phyloP scores from a whole-genome alignment of 2,888 invertebrate species.

The Drosophila vallismaia region DNA sequence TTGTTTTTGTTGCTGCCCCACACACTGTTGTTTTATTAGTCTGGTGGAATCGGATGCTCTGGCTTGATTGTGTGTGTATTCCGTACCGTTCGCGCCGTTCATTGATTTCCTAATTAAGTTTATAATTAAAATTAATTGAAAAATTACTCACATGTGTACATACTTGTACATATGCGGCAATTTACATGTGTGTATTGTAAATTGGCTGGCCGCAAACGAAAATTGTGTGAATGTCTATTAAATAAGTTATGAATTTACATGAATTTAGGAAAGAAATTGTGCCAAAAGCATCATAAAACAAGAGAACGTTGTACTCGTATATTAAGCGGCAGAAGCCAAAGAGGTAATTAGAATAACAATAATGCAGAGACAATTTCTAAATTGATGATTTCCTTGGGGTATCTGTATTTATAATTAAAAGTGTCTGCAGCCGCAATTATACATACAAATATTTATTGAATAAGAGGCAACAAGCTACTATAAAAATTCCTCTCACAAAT shows the following conservation, averaged over 20 bases:
- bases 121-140: conserved; percentile 84
- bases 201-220: conserved; percentile 37
- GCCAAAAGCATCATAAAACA: conserved; percentile 51
- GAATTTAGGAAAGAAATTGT: conserved; percentile 63
- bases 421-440: conserved; percentile 66
- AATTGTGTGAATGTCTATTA: conserved; percentile 54
- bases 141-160: conserved; percentile 76
- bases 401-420: conserved; percentile 67
- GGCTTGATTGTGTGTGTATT: conserved; percentile 59
- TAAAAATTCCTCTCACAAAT: conserved; percentile 65
- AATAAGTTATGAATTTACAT: conserved; percentile 44
- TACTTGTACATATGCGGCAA: conserved; percentile 22
- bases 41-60: conserved; percentile 48
- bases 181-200: conserved; percentile 24
- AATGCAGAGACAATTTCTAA: conserved; percentile 51
- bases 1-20: conserved; percentile 62
- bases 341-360: conserved; percentile 64
- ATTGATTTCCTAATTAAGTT: conserved; percentile 84
- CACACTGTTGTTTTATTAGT: conserved; percentile 12
- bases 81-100: conserved; percentile 68
- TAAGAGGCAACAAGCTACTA: conserved; percentile 44
- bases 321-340: conserved; percentile 55
- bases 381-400: conserved; percentile 72
- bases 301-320: conserved; percentile 1
- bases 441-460: conserved; percentile 67